Conservation (phyloP, 2,888 invertebrate genomes). For the Sinelater perroti region DNA sequence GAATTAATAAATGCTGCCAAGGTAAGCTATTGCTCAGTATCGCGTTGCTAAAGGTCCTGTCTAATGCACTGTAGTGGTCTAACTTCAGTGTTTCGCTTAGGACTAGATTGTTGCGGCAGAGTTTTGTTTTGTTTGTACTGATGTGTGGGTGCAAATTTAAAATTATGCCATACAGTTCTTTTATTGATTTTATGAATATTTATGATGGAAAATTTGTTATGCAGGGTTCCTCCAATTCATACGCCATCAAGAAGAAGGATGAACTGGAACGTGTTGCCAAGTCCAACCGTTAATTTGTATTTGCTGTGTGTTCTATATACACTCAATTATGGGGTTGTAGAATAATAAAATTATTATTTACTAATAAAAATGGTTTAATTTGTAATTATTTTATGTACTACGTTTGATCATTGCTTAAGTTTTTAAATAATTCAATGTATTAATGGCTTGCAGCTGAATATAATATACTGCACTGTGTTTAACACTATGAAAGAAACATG, state of each 20-base stretch:
- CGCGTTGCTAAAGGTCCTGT: conserved; percentile 54
- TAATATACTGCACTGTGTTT: no score
- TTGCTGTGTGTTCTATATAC: conserved; percentile 10
- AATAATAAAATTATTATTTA: conserved; percentile 17
- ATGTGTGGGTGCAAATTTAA: neutral
- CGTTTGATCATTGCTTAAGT: no score
- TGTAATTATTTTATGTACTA: no score
- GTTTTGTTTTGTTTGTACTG: no score
- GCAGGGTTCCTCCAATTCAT: conserved; percentile 98
- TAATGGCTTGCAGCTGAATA: no score
- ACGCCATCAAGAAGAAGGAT: conserved; percentile 99
- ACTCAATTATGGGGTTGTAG: conserved; percentile 8
- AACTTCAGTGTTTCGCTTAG: conserved; percentile 53
- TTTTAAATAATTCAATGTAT: no score
- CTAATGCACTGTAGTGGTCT: conserved; percentile 51
- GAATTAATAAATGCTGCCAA: conserved; percentile 99
- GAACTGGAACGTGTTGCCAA: conserved; percentile 99
- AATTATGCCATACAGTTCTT: conserved; percentile 1
- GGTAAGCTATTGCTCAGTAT: conserved; percentile 61
- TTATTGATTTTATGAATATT: conserved; percentile 18
- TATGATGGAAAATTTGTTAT: conserved; percentile 2
- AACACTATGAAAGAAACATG: no score
- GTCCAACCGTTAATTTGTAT: conserved; percentile 93
- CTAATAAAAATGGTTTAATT: no score
- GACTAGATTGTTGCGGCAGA: conserved; percentile 52